Evolutionary conservation across 1,140 invertebrate genomes (phyloP).

Genomic region (Chelonus insularis): DNA sequence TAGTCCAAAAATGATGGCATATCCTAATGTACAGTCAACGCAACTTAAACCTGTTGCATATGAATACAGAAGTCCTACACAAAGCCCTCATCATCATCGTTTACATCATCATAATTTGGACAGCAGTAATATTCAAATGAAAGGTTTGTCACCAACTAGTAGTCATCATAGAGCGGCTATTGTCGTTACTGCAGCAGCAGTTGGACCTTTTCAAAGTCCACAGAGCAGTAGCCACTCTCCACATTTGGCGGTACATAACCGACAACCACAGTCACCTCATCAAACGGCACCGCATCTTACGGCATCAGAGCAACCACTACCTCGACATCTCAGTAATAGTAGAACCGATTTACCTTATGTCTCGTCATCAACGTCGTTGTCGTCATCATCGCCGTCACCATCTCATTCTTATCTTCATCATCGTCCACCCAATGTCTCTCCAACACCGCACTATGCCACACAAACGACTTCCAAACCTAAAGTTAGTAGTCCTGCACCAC

Average conservation of each 20-base stretch:
- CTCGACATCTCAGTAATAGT: too few relatives aligned
- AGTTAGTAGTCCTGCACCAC: conserved; percentile 77
- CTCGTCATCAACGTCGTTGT: too few relatives aligned
- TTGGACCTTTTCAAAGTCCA: too few relatives aligned
- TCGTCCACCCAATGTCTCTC: conserved; percentile 44
- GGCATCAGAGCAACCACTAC: too few relatives aligned
- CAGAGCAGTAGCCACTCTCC: conserved; percentile 17
- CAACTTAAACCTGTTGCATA: conserved; percentile 56
- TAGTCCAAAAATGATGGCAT: conserved; percentile 67
- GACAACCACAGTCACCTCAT: conserved; percentile 51
- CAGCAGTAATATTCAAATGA: conserved; percentile 38
- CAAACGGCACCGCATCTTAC: too few relatives aligned
- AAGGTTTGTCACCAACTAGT: conserved; percentile 13
- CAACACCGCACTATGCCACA: conserved; percentile 44
- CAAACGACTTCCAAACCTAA: conserved; percentile 66
- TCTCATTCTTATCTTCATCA: conserved; percentile 51
- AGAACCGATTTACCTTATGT: too few relatives aligned
- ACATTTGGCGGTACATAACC: conserved; percentile 28
- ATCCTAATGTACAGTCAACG: conserved; percentile 44
- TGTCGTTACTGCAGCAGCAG: too few relatives aligned
- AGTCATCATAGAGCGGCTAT: not conserved
- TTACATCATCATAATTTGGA: conserved; percentile 48
- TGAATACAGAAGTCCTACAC: conserved; percentile 64
- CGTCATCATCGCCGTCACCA: conserved; percentile 25
- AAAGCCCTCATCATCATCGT: conserved; percentile 63